phyloP scores from a whole-genome alignment of 2,113 vertebrate species.

The Mixornis gularis region DNA sequence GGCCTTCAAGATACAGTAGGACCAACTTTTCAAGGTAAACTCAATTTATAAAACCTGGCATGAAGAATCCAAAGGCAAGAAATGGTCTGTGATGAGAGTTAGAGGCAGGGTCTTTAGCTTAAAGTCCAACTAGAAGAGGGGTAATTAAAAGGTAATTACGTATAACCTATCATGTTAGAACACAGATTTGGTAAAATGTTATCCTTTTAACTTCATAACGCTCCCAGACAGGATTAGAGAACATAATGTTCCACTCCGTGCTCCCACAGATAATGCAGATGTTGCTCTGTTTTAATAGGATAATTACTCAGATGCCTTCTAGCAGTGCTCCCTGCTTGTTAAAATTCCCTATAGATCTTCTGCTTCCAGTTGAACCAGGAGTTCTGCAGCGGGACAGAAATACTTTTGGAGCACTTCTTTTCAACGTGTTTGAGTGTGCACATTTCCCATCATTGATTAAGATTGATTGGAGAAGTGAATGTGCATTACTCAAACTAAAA shows the following conservation, averaged over 20 bases:
- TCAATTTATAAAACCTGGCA: not conserved
- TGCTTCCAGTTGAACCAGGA: not conserved
- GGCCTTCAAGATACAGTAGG: not conserved
- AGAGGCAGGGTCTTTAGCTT: not conserved
- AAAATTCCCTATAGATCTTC: not conserved
- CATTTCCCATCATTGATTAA: not conserved
- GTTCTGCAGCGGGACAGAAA: not conserved
- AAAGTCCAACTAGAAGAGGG: not conserved
- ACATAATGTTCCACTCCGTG: not conserved
- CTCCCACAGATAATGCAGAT: slow-evolving; percentile 33
- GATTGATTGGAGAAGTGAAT: rapidly evolving
- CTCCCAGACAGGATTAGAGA: slow-evolving; percentile 40
- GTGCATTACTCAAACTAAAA: not conserved
- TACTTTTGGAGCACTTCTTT: not conserved
- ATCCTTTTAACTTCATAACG: slow-evolving; percentile 41
- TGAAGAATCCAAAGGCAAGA: not conserved
- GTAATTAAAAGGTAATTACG: slow-evolving; percentile 46
- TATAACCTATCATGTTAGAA: slow-evolving; percentile 14
- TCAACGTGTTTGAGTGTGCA: not conserved
- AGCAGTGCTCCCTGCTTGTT: not conserved
- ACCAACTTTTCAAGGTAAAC: not conserved
- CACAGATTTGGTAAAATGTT: slow-evolving; percentile 33
- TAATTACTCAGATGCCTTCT: slow-evolving; percentile 31
- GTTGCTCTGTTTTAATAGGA: slow-evolving; percentile 28
- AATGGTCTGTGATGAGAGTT: not conserved